phyloP scores from a whole-genome alignment of 2,797 vertebrate species.

The Gila robusta region DNA sequence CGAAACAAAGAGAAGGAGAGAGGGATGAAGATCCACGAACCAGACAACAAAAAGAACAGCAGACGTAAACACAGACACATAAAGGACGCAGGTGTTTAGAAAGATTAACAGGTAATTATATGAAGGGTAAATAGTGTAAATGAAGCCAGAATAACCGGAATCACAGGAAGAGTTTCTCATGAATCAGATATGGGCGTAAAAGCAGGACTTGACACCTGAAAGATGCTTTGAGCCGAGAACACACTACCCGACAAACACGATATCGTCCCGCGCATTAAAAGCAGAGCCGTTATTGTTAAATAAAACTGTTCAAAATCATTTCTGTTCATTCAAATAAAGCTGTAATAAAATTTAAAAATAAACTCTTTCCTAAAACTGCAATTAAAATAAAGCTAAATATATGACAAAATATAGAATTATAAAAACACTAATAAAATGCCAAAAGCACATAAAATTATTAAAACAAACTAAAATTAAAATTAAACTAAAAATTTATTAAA shows the following conservation, averaged over 20 bases:
- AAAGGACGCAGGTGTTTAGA: conserved; percentile 27
- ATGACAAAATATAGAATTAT: not conserved
- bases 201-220: not conserved
- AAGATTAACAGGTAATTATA: conserved; percentile 50
- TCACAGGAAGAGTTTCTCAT: not conserved
- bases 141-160: conserved; percentile 15
- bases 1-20: not conserved
- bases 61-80: conserved; percentile 52
- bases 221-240: not conserved
- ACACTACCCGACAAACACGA: no score
- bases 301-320: not conserved
- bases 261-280: no score
- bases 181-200: not conserved
- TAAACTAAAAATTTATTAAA: not conserved
- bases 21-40: not conserved
- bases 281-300: not conserved
- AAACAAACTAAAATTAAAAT: no score
- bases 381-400: not conserved
- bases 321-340: not conserved
- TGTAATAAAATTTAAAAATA: no score
- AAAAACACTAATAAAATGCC: not conserved
- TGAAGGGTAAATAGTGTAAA: conserved; percentile 7
- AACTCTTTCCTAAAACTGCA: not conserved
- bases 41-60: conserved; percentile 25
- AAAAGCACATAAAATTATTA: no score